Percentiles rank a stretch among this genome's conserved stretches.
Conservation (phyloP, 2,888 invertebrate genomes). For the Morpho deidamia region DNA sequence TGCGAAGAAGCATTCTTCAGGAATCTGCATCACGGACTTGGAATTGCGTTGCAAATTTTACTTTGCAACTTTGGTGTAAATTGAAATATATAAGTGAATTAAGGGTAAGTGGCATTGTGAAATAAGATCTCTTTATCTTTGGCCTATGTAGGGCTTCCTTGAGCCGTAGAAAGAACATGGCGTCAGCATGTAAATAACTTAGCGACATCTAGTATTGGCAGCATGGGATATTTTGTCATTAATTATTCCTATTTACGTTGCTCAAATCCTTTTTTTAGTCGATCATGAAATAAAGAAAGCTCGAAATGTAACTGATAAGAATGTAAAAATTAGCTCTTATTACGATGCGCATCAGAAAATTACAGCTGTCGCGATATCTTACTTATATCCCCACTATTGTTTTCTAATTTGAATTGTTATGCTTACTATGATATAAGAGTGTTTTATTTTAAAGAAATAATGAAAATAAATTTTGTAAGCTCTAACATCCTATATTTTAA, state of each 20-base stretch:
- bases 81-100: constrained; percentile 73
- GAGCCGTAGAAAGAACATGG: constrained; percentile 70
- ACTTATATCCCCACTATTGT: constrained; percentile 15
- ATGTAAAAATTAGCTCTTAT: neutral
- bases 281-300: neutral
- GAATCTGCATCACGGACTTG: constrained; percentile 84
- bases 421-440: too few species aligned
- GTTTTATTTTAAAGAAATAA: too few species aligned
- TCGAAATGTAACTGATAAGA: neutral
- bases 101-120: constrained; percentile 61
- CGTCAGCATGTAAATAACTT: constrained; percentile 73
- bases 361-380: constrained; percentile 28
- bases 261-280: neutral
- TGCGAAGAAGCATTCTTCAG: constrained; percentile 82
- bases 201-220: constrained; percentile 48
- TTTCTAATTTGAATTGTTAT: neutral
- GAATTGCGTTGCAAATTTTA: constrained; percentile 81
- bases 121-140: constrained; percentile 34
- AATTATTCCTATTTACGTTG: constrained; percentile 2
- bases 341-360: constrained; percentile 16
- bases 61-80: constrained; percentile 81
- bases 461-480: too few species aligned
- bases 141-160: constrained; percentile 57
- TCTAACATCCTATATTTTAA: too few species aligned
- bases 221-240: constrained; percentile 26